A percentile compares a stretch with the other conserved stretches of the same genome.
phyloP scores from a whole-genome alignment of 2,888 invertebrate genomes.

The Julus scandinavius region DNA sequence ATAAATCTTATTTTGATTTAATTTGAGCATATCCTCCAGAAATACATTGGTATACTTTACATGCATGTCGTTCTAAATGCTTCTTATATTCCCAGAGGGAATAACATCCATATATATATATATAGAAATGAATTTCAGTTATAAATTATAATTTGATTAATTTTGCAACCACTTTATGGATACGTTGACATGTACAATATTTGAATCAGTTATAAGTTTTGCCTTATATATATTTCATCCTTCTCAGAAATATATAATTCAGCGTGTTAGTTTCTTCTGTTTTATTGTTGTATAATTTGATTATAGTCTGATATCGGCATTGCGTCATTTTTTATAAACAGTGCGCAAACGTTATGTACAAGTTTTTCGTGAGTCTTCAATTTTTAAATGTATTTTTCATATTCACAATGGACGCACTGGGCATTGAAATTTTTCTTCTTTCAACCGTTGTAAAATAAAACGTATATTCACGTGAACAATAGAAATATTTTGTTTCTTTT shows the following conservation, averaged over 20 bases:
- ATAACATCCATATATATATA: no score
- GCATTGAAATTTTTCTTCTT: not conserved
- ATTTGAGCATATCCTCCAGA: no score
- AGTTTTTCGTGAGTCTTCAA: not conserved
- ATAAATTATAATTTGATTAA: no score
- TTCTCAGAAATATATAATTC: no score
- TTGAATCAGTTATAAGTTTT: not conserved
- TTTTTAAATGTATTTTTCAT: not conserved
- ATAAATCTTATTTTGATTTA: not conserved
- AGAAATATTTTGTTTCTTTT: not conserved
- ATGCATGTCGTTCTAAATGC: not conserved
- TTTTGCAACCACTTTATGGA: no score
- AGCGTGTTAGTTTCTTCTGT: not conserved
- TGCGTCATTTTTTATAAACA: not conserved
- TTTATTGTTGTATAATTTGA: not conserved
- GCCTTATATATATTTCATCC: not conserved
- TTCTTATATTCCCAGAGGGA: no score
- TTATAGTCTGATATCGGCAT: not conserved
- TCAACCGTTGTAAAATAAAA: no score
- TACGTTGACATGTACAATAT: no score
- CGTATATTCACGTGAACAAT: not conserved
- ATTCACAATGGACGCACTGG: not conserved
- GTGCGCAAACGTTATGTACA: not conserved
- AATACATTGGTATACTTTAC: not conserved
- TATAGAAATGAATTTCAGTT: no score